A percentile compares a stretch with the other conserved stretches of the same genome.
Evolutionary conservation across 2,797 vertebrate species (phyloP).

Genomic region (Knipowitschia caucasica): DNA sequence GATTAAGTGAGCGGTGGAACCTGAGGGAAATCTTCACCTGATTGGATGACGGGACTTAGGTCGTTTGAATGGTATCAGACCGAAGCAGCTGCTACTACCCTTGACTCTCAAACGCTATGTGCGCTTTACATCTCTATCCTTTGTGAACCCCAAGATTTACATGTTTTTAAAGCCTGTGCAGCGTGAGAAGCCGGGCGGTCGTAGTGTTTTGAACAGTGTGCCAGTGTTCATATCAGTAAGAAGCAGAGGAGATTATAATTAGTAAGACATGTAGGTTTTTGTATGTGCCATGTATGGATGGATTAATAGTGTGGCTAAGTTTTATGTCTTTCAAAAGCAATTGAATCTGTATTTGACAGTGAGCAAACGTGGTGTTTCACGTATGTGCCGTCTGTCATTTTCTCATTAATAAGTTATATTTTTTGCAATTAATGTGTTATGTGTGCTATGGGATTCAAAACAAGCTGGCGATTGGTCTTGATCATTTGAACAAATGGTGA

Average conservation of each 20-base stretch:
- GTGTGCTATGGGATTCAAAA: too few relatives aligned
- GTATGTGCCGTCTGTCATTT: too few relatives aligned
- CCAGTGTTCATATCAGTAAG: neutral
- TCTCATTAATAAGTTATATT: too few relatives aligned
- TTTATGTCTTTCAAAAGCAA: too few relatives aligned
- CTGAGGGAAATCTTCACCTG: constrained; percentile 65
- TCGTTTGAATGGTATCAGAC: constrained; percentile 65
- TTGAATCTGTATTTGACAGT: too few relatives aligned
- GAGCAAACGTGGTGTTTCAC: too few relatives aligned
- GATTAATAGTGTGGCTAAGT: neutral
- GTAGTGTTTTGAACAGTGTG: constrained; percentile 3
- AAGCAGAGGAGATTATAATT: constrained; percentile 9
- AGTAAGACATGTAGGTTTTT: constrained; percentile 2
- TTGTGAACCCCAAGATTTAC: constrained; percentile 19
- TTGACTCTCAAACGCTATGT: constrained; percentile 29
- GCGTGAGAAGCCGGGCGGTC: constrained; percentile 6
- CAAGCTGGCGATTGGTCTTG: too few relatives aligned
- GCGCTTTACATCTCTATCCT: constrained; percentile 19
- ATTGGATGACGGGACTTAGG: constrained; percentile 56
- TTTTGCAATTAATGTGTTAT: too few relatives aligned
- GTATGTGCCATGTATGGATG: neutral
- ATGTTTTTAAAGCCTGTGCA: constrained; percentile 10
- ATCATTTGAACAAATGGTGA: too few relatives aligned
- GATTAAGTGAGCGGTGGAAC: constrained; percentile 56
- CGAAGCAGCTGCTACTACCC: constrained; percentile 54